Evolutionary conservation across 2,888 invertebrate species (phyloP).

Genomic region (Troides oblongomaculatus): DNA sequence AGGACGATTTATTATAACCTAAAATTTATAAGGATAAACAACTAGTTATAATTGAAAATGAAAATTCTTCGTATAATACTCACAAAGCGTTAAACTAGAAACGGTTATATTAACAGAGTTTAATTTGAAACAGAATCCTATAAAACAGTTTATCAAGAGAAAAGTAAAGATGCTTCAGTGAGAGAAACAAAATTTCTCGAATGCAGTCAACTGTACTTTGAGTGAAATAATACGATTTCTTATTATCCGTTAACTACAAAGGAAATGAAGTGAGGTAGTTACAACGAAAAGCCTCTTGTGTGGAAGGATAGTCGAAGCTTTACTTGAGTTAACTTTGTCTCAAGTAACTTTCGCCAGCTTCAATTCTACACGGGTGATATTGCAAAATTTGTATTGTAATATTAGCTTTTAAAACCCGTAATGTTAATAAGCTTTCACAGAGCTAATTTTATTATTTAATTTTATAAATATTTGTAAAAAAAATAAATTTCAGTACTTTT

Average conservation of each 20-base stretch:
- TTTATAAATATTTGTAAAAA: no score
- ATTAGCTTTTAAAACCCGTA: not conserved
- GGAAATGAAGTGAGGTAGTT: not conserved
- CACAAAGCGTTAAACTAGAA: not conserved
- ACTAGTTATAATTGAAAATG: no score
- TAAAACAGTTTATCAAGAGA: not conserved
- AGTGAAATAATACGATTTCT: constrained; percentile 4
- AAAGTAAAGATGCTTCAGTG: not conserved
- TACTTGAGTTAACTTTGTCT: constrained; percentile 1
- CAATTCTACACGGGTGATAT: not conserved
- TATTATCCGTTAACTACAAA: not conserved
- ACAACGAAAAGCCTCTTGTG: not conserved
- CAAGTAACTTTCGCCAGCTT: not conserved
- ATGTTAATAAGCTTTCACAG: not conserved
- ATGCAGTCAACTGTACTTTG: not conserved
- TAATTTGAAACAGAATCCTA: not conserved
- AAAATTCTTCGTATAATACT: no score
- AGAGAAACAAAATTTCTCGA: not conserved
- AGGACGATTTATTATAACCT: no score
- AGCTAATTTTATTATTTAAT: not conserved
- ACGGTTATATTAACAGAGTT: not conserved
- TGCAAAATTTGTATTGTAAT: not conserved
- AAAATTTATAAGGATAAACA: no score
- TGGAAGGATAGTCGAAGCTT: constrained; percentile 3
- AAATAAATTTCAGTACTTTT: no score